Percentiles rank a stretch among this genome's conserved stretches.
Evolutionary conservation across 2,888 invertebrate species (phyloP).

Genomic region (Eupithecia centaureata): DNA sequence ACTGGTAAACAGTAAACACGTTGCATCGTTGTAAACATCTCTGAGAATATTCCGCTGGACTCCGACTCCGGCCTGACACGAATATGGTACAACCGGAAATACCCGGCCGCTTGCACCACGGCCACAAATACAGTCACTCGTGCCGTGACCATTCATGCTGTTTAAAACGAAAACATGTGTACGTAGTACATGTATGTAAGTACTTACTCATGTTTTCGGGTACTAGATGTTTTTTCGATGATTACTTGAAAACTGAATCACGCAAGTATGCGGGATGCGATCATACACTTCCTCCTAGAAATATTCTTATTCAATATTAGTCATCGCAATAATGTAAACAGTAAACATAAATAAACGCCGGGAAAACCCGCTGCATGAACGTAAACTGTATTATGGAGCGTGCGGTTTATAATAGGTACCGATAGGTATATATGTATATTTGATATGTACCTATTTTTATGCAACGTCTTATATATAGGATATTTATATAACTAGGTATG

Average conservation of each 20-base stretch:
- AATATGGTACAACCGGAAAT: conserved; percentile 68
- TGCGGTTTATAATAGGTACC: too few relatives aligned
- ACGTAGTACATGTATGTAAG: not conserved
- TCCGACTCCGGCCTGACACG: conserved; percentile 65
- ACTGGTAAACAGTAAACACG: conserved; percentile 67
- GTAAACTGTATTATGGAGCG: not conserved
- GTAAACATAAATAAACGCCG: conserved; percentile 13
- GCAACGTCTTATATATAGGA: not conserved
- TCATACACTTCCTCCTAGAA: conserved; percentile 18
- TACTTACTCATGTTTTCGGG: too few relatives aligned
- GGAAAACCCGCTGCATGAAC: conserved; percentile 15
- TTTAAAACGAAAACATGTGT: conserved; percentile 33
- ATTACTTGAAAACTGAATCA: conserved; percentile 14
- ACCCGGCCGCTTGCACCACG: conserved; percentile 57
- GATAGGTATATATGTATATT: too few relatives aligned
- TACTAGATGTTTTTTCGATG: conserved; percentile 8
- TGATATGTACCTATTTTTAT: too few relatives aligned
- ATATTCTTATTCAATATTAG: conserved; percentile 4
- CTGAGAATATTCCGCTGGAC: conserved; percentile 77
- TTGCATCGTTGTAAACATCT: conserved; percentile 65
- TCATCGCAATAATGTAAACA: conserved; percentile 16
- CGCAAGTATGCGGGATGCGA: not conserved
- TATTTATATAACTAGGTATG: not conserved
- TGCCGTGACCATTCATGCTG: conserved; percentile 27
- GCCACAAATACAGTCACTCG: conserved; percentile 47